Evolutionary conservation across 2,888 invertebrate species (phyloP), one percentile per base, ranked within the genome.

Genomic region (Eupithecia vulgata): DNA sequence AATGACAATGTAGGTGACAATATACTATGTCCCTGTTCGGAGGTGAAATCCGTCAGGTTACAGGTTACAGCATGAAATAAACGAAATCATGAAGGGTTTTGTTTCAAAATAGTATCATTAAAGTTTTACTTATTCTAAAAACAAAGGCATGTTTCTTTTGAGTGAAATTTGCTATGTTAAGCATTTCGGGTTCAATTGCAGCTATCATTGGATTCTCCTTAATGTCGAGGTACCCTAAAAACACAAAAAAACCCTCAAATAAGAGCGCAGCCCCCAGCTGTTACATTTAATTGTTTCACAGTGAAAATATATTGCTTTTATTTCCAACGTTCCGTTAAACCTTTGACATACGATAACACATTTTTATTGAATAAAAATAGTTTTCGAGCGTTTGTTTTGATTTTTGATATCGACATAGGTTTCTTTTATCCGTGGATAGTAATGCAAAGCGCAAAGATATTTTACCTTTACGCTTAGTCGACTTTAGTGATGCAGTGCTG

Each of bases 281-380:
- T 21, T 57, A 52, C 57, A 72, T 67, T 77, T 76, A 77, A 79
- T 77, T 78, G 74, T 75, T 77, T 74, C 72, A 68, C 66, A 69
- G 69, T 4, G 61, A 67, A 70, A 70, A 74, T 66, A 71, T 70
- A 71, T 70, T 45, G 73, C 66, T 72, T 73, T 75, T 76, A 70
- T 71, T 71, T 34, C 30, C 57, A 73, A 52, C 68, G 48, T 21
- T 17, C 71, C 66, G 59, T 68, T 70, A 72, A 42, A 61, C 68
- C 61, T 68, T 68, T 66, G 61, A 67, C 52, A 68, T n/a, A 42
- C 34, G 65, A 68, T 61, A 66, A 57, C 37, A 42, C 45, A 68
- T 59, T 68, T 73, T 73, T 30, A 67, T 70, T 59, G 21, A 21
- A 61, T 61, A 15, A 37, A 67, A 61, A 67, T 37, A 48, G 42